Evolutionary conservation across 2,888 invertebrate genomes (phyloP).

Genomic region (Himalopsyche japonica): DNA sequence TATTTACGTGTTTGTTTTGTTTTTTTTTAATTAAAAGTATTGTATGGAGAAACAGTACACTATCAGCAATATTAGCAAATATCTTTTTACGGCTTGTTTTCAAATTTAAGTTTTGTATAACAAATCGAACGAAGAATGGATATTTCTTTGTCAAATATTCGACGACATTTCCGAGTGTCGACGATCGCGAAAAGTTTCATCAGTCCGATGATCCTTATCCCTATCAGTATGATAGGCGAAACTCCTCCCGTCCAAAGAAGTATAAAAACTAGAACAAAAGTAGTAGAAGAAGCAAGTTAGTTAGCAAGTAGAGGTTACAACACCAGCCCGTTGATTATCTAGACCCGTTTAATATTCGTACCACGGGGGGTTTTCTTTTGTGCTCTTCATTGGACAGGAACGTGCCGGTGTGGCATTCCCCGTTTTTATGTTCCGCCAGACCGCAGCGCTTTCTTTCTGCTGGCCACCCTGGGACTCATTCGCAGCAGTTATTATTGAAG

Average conservation of each 20-base stretch:
- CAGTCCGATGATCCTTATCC: background rate
- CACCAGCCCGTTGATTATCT: slow-evolving; percentile 4
- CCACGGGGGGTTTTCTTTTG: slow-evolving; percentile 1
- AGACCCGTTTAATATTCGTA: background rate
- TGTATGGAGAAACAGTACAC: too few species aligned
- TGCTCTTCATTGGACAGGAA: slow-evolving; percentile 5
- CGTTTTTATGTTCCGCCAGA: background rate
- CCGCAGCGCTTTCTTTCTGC: background rate
- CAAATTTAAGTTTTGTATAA: too few species aligned
- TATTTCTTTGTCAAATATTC: too few species aligned
- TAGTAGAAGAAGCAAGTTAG: background rate
- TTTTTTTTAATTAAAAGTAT: too few species aligned
- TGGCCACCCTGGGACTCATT: background rate
- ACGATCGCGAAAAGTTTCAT: too few species aligned
- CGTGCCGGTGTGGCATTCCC: background rate
- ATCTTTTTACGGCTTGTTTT: too few species aligned
- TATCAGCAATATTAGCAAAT: too few species aligned
- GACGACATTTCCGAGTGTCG: too few species aligned
- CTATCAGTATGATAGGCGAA: background rate
- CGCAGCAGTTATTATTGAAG: background rate
- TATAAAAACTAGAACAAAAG: background rate
- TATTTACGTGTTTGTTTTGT: too few species aligned
- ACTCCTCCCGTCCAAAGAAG: background rate
- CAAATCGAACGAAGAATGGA: too few species aligned
- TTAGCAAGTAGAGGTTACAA: background rate